Evolutionary conservation across 2,888 invertebrate species (phyloP), one percentile per base, ranked within the genome.

Genomic region (Ditula angustiorana): DNA sequence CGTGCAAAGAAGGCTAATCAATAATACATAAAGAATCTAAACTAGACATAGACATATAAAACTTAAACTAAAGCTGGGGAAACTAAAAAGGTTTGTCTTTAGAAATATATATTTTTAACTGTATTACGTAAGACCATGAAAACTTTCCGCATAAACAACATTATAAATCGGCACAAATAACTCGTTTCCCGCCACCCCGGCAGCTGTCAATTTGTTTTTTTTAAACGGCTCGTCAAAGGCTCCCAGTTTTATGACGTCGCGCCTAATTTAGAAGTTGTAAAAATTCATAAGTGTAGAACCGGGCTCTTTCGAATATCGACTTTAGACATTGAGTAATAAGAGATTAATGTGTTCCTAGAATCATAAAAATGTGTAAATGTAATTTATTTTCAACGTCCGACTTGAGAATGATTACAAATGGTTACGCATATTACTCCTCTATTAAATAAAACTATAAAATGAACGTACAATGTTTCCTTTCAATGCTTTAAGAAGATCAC

Each of bases 231-330:
- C 26, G 57, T 49, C 65, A 67, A 67, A 60, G 67, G 56, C 49
- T 61, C 53, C 58, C 55, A 50, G 59, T 57, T 69, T 67, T 67
- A 69, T 66, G 55, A 21, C 69, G 65, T 67, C 67, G 57, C 73
- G 69, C 69, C 64, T 70, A 71, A 75, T 75, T 71, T 71, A 30
- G 67, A 63, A 67, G 60, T 65, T 68, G 67, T 75, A 71, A 72
- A 74, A 67, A 56, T 68, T 57, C 67, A 44, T 37, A 66, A 66
- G 28, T 19, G 41, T 28, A 52, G 21, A 16, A 13, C 13, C 37
- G 37, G 41, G n/a, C 24, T 30, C 41, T 33, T 16, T 26, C 10
- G 33, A 35, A 19, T 21, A 11, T 26, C 21, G 10, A 53, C 28
- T 28, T 21, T 16, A 49, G 41, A 52, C 13, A 8, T 11, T 44